Percentiles rank a stretch among this genome's conserved stretches.
Conservation (phyloP, 1,140 invertebrate species). For the Oscheius sp. region DNA sequence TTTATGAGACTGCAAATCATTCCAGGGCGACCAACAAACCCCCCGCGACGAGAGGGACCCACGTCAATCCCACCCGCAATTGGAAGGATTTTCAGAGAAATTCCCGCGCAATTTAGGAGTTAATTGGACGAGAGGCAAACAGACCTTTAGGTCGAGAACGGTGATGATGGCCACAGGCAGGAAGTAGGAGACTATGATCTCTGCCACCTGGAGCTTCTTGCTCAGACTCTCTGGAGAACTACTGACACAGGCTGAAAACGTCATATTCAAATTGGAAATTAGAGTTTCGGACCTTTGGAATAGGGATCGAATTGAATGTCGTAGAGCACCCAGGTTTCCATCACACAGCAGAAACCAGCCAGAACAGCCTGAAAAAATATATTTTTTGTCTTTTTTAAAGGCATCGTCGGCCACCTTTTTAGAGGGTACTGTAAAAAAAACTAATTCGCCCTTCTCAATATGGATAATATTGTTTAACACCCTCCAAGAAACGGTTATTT, state of each 20-base stretch:
- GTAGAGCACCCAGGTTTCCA: constrained; percentile 51
- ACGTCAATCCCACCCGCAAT: neutral
- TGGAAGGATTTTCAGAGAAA: neutral
- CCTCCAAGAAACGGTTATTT: no score
- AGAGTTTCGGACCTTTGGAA: constrained; percentile 20
- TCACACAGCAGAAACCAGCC: constrained; percentile 31
- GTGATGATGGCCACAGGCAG: constrained; percentile 51
- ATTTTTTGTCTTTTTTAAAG: no score
- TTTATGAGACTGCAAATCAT: no score
- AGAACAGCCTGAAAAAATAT: constrained; percentile 20
- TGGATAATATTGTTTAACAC: no score
- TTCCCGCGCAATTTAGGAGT: neutral
- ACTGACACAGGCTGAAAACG: constrained; percentile 20
- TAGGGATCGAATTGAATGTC: constrained; percentile 49
- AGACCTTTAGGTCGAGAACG: constrained; percentile 45
- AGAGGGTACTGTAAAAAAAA: no score
- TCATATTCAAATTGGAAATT: constrained; percentile 19
- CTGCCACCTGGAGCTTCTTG: constrained; percentile 46
- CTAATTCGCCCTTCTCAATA: no score
- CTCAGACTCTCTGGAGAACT: constrained; percentile 15
- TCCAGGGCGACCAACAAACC: no score
- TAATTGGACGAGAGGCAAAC: neutral
- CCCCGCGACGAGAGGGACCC: neutral
- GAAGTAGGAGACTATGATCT: constrained; percentile 54
- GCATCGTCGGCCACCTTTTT: no score